Evolutionary conservation across 2,888 invertebrate genomes (phyloP).

Genomic region (Anticlea derivata): DNA sequence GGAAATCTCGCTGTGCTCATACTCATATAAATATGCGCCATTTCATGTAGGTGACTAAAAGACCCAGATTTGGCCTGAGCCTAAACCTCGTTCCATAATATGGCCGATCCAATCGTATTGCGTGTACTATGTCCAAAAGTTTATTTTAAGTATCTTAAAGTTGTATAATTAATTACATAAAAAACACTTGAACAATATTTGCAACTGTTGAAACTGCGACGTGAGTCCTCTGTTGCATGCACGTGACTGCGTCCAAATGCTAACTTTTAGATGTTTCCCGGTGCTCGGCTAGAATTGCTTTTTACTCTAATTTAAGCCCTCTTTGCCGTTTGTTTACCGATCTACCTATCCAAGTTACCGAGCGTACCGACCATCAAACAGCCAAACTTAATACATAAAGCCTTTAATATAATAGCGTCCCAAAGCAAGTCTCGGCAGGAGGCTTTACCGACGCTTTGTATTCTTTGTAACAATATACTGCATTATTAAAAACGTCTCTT

Average conservation of each 20-base stretch:
- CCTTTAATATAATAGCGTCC: conserved; percentile 56
- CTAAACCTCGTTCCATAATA: no score
- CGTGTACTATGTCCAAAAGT: no score
- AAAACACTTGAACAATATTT: conserved; percentile 12
- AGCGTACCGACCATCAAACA: conserved; percentile 47
- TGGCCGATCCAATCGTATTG: no score
- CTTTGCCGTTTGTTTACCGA: conserved; percentile 27
- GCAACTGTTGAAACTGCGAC: neutral
- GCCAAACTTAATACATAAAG: conserved; percentile 56
- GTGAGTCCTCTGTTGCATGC: neutral
- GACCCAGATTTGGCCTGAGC: no score
- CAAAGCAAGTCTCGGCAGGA: conserved; percentile 52
- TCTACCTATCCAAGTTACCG: conserved; percentile 45
- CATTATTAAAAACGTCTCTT: conserved; percentile 73
- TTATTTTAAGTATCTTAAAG: no score
- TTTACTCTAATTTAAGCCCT: conserved; percentile 22
- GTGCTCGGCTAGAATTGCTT: conserved; percentile 16
- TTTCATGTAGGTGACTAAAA: no score
- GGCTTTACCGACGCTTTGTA: conserved; percentile 66
- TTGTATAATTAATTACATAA: conserved; percentile 2
- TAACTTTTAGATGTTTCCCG: conserved; percentile 7
- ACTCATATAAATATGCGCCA: no score
- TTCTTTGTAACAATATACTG: conserved; percentile 74
- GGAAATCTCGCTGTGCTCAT: no score
- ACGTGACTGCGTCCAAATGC: conserved; percentile 6